phyloP scores from a whole-genome alignment of 2,113 vertebrate species.

The Myxocyprinus asiaticus region DNA sequence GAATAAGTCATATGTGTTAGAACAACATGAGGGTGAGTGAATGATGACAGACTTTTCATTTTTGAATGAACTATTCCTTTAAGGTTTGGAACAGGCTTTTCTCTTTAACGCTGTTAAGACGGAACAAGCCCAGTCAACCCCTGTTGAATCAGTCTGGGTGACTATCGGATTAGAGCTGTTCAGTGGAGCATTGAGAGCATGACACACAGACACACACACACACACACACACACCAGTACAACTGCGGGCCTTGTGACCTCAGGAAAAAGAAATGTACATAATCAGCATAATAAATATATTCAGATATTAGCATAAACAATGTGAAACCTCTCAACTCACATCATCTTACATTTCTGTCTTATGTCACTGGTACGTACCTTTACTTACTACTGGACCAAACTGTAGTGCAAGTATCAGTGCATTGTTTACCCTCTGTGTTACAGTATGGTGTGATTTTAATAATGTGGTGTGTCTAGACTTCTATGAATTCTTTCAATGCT shows the following conservation, averaged over 20 bases:
- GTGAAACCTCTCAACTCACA: slow-evolving; percentile 7
- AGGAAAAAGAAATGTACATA: slow-evolving; percentile 27
- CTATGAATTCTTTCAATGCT: background rate
- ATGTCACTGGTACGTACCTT: too few relatives aligned
- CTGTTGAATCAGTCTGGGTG: background rate
- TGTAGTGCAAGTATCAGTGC: too few relatives aligned
- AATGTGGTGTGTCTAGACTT: background rate
- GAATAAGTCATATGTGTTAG: too few relatives aligned
- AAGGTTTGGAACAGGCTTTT: background rate
- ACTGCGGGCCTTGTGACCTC: background rate
- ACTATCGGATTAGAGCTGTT: background rate
- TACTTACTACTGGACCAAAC: too few relatives aligned
- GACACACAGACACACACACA: slow-evolving; percentile 8
- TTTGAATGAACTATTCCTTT: too few relatives aligned
- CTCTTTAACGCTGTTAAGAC: background rate
- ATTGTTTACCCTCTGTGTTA: too few relatives aligned
- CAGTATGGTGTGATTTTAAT: background rate
- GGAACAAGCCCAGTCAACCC: background rate
- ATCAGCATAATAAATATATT: slow-evolving; percentile 16
- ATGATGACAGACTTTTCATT: too few relatives aligned
- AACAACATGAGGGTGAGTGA: too few relatives aligned
- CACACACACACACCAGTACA: background rate
- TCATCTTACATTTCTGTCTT: too few relatives aligned
- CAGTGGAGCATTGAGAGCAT: too few relatives aligned
- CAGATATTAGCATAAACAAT: slow-evolving; percentile 33